Base-by-base conservation (phyloP, 2,797 vertebrate genomes). In the Corythornis leucogaster region DNA sequence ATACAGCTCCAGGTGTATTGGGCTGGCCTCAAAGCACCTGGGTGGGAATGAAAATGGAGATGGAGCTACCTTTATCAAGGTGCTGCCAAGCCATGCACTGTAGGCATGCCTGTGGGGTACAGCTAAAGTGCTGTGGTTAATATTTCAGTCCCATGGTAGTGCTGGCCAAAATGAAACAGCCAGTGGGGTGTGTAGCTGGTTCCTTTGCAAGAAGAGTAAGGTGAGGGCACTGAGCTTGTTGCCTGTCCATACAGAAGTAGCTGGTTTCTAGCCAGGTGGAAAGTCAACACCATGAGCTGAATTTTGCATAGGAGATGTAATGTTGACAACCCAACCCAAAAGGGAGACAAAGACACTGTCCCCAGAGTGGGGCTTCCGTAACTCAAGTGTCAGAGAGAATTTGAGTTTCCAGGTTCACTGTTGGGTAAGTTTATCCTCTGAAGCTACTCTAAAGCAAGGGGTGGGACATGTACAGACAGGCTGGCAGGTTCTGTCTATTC, bases 101-200 rank as follows among this genome's bases (percentile, higher is more conserved):
- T 11, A 43, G 67, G 8, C 8, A 8, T 5, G 4, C 10, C 10
- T 40, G 25, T 30, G 28, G 33, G 15, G 43, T 43, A 50, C 30
- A 46, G 30, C 25, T 30, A 33, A 57, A 76, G 15, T 2, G 2
- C 10, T 0, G 0, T n/a, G 18, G 18, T 43, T 63, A 22, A 42
- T 22, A 14, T 14, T n/a, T 69, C 2, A 1, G 25, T 73, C 24
- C 24, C 4, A 0, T 35, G 42, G 17, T 17, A 33, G 26, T 38
- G 38, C 26, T 80, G 54, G 16, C 43, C 24, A 25, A 71, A 67
- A 85, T 7, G n/a, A 40, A 71, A 67, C 8, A 62, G 43, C 11
- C 42, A 83, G 42, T 1, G 2, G 26, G 12, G 9, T 48, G 11
- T 31, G 38, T 6, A 66, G 1, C 35, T 58, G 69, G 5, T 15